A percentile compares a stretch with the other conserved stretches of the same genome.
These are phyloP conservation scores for Trachurus trachurus DNA, from an alignment of 2,797 vertebrate species.

Conservation along the genomic window DNA sequence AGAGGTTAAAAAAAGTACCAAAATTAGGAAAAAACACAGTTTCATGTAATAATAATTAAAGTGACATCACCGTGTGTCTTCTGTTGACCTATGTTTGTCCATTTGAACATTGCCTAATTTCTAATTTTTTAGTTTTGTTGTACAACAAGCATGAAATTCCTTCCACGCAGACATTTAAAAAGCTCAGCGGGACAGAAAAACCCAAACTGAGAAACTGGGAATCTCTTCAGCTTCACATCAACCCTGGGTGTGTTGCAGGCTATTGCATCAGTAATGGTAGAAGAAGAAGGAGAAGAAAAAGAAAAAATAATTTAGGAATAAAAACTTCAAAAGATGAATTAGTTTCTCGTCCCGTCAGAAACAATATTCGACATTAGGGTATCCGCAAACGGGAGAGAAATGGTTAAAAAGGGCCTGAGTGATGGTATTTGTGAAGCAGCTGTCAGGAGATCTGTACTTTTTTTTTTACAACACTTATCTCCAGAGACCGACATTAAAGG, in stretches of 20 bases:
- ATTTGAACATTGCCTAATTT: background rate
- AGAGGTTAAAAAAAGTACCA: background rate
- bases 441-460: background rate
- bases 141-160: background rate
- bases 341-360: slow-evolving; percentile 47
- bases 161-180: background rate
- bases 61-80: background rate
- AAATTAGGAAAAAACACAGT: background rate
- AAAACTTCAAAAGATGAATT: slow-evolving; percentile 60
- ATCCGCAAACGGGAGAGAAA: slow-evolving; percentile 21
- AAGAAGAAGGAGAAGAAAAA: background rate
- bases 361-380: slow-evolving; percentile 44
- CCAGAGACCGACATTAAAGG: slow-evolving; percentile 24
- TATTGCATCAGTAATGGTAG: slow-evolving; percentile 69
- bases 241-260: slow-evolving; percentile 50
- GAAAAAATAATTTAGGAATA: background rate
- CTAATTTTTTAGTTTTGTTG: background rate
- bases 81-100: background rate
- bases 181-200: slow-evolving; percentile 18
- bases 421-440: slow-evolving; percentile 41
- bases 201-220: slow-evolving; percentile 16
- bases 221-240: slow-evolving; percentile 32
- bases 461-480: slow-evolving; percentile 46
- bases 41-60: background rate
- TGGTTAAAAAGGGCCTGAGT: slow-evolving; percentile 10